Evolutionary conservation across 2,888 invertebrate species (phyloP), one percentile per base, ranked within the genome.

Genomic region (Liodrosophila aerea): DNA sequence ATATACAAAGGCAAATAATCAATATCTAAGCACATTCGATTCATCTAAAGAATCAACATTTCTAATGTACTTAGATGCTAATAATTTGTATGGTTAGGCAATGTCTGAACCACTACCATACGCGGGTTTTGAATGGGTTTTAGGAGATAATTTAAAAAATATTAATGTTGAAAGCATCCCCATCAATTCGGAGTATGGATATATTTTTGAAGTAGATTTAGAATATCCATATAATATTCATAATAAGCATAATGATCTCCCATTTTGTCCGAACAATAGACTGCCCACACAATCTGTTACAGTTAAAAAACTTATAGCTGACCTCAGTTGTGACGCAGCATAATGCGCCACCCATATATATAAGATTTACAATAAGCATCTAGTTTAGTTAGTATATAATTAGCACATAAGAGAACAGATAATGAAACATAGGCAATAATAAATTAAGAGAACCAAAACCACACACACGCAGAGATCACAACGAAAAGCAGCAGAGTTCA

Each of bases 31-130:
- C n/a, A n/a, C n/a, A n/a, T n/a, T n/a, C n/a, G n/a, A 5, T 22
- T 5, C 5, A 22, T 5, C 13, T 41, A 2, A 22, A 5, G 22
- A 22, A 5, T 22, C 22, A 22, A 22, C 22, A 22, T 22, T 4
- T 22, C 13, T 36, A 15, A 36, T 36, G 15, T 36, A 36, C 9
- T 36, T 36, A 36, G 36, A 36, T 36, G 36, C 36, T 7, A 36
- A 36, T 15, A 16, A 16, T 36, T 9, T 36, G 7, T 36, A 13
- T 36, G 36, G 16, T 13, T 36, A 2, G 36, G 36, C 36, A 4
- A 36, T 36, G 36, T 36, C 36, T 2, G 12, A 36, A 5, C 1
- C 9, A 12, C 15, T 13, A 22, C 36, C 36, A 8, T 36, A 36
- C 15, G 15, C 13, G 1, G 36, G 7, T 15, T 36, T 36, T 7